Conservation (phyloP, 2,113 vertebrate species). For the Corvus hawaiiensis region DNA sequence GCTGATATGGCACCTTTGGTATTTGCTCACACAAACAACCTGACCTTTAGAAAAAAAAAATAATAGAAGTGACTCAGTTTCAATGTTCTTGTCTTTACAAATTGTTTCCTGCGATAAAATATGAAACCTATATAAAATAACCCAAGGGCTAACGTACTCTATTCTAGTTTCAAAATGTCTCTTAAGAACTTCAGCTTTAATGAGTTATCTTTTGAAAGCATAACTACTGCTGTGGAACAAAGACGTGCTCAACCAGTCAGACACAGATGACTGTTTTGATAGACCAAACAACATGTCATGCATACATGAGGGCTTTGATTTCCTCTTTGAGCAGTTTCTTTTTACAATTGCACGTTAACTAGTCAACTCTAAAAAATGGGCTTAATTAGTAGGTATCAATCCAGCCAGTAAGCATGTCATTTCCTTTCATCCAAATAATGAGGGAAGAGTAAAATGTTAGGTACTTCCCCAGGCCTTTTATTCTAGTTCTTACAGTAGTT, state of each 20-base stretch:
- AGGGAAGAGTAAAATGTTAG: neutral
- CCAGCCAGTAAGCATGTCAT: neutral
- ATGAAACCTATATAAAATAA: conserved; percentile 25
- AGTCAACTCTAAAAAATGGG: conserved; percentile 20
- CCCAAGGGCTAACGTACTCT: neutral
- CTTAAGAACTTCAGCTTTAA: conserved; percentile 3
- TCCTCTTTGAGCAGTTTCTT: conserved; percentile 14
- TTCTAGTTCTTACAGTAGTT: neutral
- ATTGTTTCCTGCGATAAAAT: conserved; percentile 7
- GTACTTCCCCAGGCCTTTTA: neutral
- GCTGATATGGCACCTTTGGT: conserved; percentile 24
- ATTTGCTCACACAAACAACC: conserved; percentile 57
- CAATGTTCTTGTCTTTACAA: conserved; percentile 5
- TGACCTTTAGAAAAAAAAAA: conserved; percentile 33
- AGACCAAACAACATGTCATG: neutral
- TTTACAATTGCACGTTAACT: conserved; percentile 6
- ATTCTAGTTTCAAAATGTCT: conserved; percentile 11
- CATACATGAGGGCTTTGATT: neutral
- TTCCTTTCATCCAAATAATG: conserved; percentile 22
- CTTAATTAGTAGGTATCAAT: conserved; percentile 30
- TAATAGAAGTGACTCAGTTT: conserved; percentile 31
- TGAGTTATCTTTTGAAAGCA: conserved; percentile 28
- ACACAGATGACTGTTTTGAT: neutral
- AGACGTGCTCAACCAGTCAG: conserved; percentile 48
- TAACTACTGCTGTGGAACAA: conserved; percentile 1